These are phyloP conservation scores for Rhinella marina DNA, from an alignment of 2,797 vertebrate genomes.

Conservation along the genomic window DNA sequence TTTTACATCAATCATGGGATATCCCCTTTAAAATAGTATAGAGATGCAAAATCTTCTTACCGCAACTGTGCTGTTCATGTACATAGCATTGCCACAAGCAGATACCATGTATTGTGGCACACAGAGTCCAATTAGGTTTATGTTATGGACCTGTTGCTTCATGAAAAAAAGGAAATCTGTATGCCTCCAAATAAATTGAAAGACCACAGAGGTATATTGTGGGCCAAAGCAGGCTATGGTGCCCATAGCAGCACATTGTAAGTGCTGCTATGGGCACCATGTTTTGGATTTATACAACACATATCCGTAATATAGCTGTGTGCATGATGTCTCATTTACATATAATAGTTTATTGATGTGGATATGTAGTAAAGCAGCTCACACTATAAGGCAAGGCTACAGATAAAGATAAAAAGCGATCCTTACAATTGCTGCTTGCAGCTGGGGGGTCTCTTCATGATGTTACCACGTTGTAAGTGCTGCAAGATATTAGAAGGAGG, in stretches of 20 bases:
- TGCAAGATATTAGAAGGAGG: constrained; percentile 82
- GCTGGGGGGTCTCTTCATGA: constrained; percentile 83
- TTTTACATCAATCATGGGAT: no score
- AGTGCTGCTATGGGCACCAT: not conserved
- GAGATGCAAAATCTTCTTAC: not conserved
- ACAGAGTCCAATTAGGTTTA: no score
- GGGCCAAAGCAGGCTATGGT: not conserved
- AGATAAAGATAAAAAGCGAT: not conserved
- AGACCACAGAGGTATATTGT: no score
- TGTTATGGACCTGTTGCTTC: no score
- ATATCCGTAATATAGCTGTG: not conserved
- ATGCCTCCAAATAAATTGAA: no score
- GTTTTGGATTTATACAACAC: not conserved
- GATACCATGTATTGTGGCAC: no score
- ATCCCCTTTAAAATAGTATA: not conserved
- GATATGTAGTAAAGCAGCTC: not conserved
- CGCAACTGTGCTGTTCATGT: not conserved
- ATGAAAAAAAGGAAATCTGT: no score
- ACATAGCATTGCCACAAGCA: not conserved
- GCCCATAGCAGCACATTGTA: no score
- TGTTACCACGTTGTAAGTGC: constrained; percentile 85
- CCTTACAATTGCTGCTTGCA: constrained; percentile 73
- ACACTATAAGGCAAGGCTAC: not conserved
- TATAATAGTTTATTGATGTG: not conserved
- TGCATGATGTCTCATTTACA: not conserved